Evolutionary conservation across 2,888 invertebrate genomes (phyloP).

Genomic region (Elmis aenea): DNA sequence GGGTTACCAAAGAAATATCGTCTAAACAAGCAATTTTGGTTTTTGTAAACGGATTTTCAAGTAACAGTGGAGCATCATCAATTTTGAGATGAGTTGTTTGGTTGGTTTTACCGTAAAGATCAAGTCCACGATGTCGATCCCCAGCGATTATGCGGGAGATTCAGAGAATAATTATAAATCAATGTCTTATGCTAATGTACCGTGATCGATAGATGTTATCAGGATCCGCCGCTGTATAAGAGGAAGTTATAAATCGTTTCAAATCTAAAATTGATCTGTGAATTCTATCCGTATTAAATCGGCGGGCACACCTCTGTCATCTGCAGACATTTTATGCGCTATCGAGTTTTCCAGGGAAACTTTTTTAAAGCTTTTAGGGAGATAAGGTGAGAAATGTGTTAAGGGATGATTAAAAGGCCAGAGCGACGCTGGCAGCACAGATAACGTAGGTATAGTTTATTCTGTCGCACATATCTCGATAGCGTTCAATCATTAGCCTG

Average conservation of each 20-base stretch:
- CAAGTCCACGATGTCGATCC: constrained; percentile 8
- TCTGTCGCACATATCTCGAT: constrained; percentile 42
- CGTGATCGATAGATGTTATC: constrained; percentile 47
- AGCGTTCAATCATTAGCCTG: constrained; percentile 41
- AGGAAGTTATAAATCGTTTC: constrained; percentile 49
- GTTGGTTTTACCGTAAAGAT: too few relatives aligned
- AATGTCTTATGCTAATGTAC: constrained; percentile 48
- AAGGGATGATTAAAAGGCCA: constrained; percentile 46
- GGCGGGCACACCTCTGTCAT: constrained; percentile 43
- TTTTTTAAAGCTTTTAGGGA: constrained; percentile 28
- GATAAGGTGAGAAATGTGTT: constrained; percentile 43
- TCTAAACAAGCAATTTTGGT: too few relatives aligned
- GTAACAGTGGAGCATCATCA: too few relatives aligned
- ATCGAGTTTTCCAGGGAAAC: constrained; percentile 28
- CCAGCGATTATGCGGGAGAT: constrained; percentile 11
- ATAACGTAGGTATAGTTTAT: constrained; percentile 40
- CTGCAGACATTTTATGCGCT: constrained; percentile 32
- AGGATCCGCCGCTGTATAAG: constrained; percentile 37
- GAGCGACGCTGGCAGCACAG: constrained; percentile 40
- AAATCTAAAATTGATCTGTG: constrained; percentile 48
- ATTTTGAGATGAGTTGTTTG: too few relatives aligned
- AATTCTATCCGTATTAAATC: constrained; percentile 45
- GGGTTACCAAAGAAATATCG: too few relatives aligned
- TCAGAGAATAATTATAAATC: constrained; percentile 45
- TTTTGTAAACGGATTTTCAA: too few relatives aligned